Evolutionary conservation across 2,797 vertebrate genomes (phyloP), one percentile per base, ranked within the genome.

Genomic region (Bucorvus abyssinicus): DNA sequence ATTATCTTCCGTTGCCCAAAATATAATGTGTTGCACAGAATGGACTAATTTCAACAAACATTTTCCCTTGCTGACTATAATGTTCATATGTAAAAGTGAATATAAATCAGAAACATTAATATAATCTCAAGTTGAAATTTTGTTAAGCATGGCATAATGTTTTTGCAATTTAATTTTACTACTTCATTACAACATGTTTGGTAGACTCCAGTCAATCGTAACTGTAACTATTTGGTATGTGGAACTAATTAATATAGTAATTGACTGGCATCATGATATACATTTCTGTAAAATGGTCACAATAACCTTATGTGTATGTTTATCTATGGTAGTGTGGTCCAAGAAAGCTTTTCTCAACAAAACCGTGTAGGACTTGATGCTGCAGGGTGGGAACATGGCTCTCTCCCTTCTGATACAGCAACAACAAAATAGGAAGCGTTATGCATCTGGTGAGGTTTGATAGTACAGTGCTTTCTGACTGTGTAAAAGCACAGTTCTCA

Each of bases 161-260:
- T 95, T 95, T 90, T 97, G 42, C 52, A 94, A 81, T 92, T 92
- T 82, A 87, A 42, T 94, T 96, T 97, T 94, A 90, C 73, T 89
- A 84, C 76, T 75, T 91, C 89, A 70, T 95, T 96, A 92, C 49
- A 71, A 70, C 32, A 38, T 88, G 42, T 79, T 94, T 79, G 70
- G n/a, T 91, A 69, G 19, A 75, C 65, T 81, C 64, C 85, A 90
- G 78, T 71, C 93, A 94, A 68, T 64, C 79, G 56, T 90, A 94
- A 77, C 75, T 67, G 22, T 68, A 77, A 59, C 55, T 79, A 64
- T 90, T 83, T n/a, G 14, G 17, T 53, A 67, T 65, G 91, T 45
- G 55, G 64, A 92, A 81, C 57, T 56, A 78, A 80, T 76, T 87
- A 79, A 79, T 61, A 10, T 26, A 93, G 61, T 67, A 83, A 83